Conservation (phyloP, 2,888 invertebrate species). For the Nephrotoma appendiculata region DNA sequence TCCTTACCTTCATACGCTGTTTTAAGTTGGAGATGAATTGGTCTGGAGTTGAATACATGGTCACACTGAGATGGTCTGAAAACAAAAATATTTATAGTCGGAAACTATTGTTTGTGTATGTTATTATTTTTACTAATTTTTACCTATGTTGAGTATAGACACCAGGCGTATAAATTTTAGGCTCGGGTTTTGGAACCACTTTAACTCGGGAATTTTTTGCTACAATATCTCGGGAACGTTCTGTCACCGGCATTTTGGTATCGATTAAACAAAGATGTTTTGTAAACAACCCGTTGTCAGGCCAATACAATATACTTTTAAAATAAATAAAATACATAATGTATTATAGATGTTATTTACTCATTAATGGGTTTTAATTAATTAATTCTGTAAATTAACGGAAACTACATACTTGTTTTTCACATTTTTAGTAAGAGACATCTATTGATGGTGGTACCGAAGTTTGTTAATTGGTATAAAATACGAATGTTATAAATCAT, state of each 20-base stretch:
- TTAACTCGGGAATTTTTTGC: neutral
- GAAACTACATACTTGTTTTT: neutral
- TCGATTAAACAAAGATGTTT: neutral
- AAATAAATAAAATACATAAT: neutral
- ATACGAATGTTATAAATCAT: neutral
- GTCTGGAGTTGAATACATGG: neutral
- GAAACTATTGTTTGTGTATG: neutral
- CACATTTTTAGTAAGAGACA: neutral
- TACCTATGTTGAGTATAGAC: neutral
- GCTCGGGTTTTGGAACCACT: neutral
- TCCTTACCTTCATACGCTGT: neutral
- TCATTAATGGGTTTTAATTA: neutral
- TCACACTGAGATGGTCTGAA: conserved; percentile 1
- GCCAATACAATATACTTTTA: neutral
- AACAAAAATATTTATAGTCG: neutral
- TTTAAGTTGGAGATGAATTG: conserved; percentile 5
- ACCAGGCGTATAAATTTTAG: neutral
- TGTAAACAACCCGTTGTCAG: neutral
- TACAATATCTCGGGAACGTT: neutral
- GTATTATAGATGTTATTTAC: neutral
- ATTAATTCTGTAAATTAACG: neutral
- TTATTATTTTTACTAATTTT: neutral
- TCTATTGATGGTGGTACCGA: neutral
- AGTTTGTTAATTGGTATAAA: neutral
- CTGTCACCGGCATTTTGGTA: neutral